Evolutionary conservation across 1,140 invertebrate genomes (phyloP).

Genomic region (Magallana gigas): DNA sequence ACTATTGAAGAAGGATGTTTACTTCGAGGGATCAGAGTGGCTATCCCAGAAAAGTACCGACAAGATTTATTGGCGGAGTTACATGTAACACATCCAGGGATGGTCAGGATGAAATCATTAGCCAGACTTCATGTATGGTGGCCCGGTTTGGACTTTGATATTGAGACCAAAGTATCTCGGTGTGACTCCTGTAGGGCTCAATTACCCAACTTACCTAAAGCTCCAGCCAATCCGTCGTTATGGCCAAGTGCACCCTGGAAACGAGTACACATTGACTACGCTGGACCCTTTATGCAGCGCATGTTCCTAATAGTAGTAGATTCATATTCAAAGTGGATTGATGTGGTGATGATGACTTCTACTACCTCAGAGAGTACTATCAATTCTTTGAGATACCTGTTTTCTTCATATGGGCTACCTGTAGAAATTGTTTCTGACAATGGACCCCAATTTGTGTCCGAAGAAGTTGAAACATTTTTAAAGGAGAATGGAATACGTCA

Average conservation of each 20-base stretch:
- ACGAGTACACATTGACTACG: slow-evolving; percentile 70
- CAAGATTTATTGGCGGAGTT: neutral
- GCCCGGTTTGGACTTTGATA: slow-evolving; percentile 79
- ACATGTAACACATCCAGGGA: slow-evolving; percentile 77
- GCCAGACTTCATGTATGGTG: slow-evolving; percentile 81
- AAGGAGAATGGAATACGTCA: slow-evolving; percentile 76
- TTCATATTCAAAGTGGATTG: slow-evolving; percentile 62
- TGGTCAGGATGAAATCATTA: slow-evolving; percentile 81
- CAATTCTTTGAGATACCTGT: slow-evolving; percentile 57
- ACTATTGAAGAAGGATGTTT: slow-evolving; percentile 47
- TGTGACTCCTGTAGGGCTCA: slow-evolving; percentile 77
- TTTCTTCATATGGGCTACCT: slow-evolving; percentile 78
- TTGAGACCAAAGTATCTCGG: slow-evolving; percentile 76
- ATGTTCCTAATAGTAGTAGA: no score
- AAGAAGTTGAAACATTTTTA: slow-evolving; percentile 73
- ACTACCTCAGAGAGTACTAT: slow-evolving; percentile 54
- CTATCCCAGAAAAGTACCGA: neutral
- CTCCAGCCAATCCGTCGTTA: slow-evolving; percentile 60
- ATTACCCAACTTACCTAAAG: slow-evolving; percentile 39
- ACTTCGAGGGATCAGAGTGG: slow-evolving; percentile 37
- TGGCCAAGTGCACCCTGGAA: slow-evolving; percentile 52
- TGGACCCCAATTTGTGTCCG: slow-evolving; percentile 78
- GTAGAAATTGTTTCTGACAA: slow-evolving; percentile 78
- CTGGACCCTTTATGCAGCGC: slow-evolving; percentile 61
- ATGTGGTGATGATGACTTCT: slow-evolving; percentile 50